Evolutionary conservation across 2,797 vertebrate species (phyloP).

Genomic region (Crenuchus spilurus): DNA sequence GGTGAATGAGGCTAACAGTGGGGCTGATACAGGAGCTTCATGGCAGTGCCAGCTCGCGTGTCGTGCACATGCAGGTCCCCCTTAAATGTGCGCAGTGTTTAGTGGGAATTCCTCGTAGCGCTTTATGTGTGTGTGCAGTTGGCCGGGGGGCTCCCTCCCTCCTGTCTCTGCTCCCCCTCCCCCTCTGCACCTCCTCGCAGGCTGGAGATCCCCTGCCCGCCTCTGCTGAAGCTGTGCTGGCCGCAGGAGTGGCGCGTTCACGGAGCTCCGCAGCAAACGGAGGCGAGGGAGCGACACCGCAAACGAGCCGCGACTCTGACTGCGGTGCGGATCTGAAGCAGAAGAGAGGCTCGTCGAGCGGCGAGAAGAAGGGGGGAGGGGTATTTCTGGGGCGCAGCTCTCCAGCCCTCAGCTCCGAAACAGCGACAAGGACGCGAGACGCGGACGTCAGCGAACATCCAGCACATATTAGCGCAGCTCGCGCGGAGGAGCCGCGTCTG

Average conservation of each 20-base stretch:
- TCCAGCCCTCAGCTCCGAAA: constrained; percentile 9
- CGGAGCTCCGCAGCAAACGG: constrained; percentile 22
- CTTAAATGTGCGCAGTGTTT: constrained; percentile 64
- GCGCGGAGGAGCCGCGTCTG: constrained; percentile 6
- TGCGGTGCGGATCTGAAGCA: constrained; percentile 47
- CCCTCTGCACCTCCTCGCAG: constrained; percentile 57
- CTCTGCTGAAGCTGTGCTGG: constrained; percentile 63
- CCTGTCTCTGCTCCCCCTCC: constrained; percentile 72
- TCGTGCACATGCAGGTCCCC: constrained; percentile 65
- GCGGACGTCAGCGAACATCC: background rate
- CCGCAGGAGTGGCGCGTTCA: background rate
- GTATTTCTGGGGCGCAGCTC: constrained; percentile 39
- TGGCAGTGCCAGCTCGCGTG: constrained; percentile 54
- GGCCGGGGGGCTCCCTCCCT: constrained; percentile 77
- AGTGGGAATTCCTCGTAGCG: constrained; percentile 78
- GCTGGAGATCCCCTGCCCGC: constrained; percentile 63
- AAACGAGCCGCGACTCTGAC: constrained; percentile 14
- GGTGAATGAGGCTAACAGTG: no score
- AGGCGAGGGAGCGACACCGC: constrained; percentile 14
- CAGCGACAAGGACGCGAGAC: constrained; percentile 6
- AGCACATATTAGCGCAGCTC: background rate
- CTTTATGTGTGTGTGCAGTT: constrained; percentile 61
- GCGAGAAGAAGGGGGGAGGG: constrained; percentile 57
- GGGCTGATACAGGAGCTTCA: background rate
- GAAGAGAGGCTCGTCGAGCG: constrained; percentile 51